Percentiles rank a stretch among this genome's conserved stretches.
phyloP scores from a whole-genome alignment of 2,113 vertebrate species.

The Osmerus mordax region DNA sequence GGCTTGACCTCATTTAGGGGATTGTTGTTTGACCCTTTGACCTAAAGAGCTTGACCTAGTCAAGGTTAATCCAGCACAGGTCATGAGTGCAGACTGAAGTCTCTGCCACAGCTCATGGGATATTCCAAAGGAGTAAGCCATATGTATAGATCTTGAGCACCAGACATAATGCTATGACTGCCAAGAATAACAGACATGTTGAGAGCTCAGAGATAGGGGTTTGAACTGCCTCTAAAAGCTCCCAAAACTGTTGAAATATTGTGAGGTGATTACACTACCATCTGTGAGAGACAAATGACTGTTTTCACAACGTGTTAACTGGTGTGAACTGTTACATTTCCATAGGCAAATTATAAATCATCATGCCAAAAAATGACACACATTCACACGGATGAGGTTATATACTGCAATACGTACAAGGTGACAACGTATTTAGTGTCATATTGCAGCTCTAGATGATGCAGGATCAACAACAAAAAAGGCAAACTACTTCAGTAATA shows the following conservation, averaged over 20 bases:
- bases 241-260: conserved; percentile 16
- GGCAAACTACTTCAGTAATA: not conserved
- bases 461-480: not conserved
- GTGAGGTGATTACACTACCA: conserved; percentile 20
- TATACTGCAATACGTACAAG: no score
- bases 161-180: not conserved
- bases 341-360: not conserved
- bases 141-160: not conserved
- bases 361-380: not conserved
- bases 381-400: not conserved
- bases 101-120: not conserved
- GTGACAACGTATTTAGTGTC: no score
- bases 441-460: not conserved
- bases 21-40: conserved; percentile 3
- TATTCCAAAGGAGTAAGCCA: not conserved
- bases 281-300: conserved; percentile 19
- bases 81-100: not conserved
- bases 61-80: conserved; percentile 9
- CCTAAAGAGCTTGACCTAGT: not conserved
- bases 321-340: not conserved
- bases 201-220: not conserved
- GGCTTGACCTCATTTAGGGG: conserved; percentile 15
- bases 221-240: not conserved
- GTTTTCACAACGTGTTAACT: conserved; percentile 9
- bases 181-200: not conserved